Conservation (phyloP, 2,797 vertebrate species). For the Cryptoblepharus egeriae region DNA sequence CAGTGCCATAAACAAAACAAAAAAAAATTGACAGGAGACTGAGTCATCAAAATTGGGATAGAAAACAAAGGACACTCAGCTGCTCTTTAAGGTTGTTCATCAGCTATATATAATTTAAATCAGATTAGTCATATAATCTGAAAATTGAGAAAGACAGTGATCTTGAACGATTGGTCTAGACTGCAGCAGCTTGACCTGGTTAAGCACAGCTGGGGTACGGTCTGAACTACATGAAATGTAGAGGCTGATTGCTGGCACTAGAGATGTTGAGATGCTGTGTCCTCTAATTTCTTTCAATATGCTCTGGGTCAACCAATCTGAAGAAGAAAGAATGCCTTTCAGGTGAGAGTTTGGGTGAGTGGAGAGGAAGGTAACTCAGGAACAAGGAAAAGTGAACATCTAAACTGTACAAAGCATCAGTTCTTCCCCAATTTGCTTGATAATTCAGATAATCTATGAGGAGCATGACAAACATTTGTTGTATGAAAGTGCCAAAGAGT, state of each 20-base stretch:
- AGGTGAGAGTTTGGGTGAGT: background rate
- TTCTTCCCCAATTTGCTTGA: too few relatives aligned
- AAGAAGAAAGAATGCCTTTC: background rate
- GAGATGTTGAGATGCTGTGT: background rate
- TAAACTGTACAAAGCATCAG: too few relatives aligned
- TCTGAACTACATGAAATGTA: background rate
- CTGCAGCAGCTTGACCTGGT: conserved; percentile 6
- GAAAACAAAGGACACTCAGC: background rate
- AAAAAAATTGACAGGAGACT: background rate
- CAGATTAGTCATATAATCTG: background rate
- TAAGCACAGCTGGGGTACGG: background rate
- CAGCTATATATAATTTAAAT: too few relatives aligned
- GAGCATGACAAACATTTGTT: too few relatives aligned
- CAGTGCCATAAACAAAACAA: too few relatives aligned
- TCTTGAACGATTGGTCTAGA: background rate
- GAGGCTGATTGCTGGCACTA: background rate
- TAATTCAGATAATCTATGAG: too few relatives aligned
- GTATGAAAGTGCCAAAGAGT: too few relatives aligned
- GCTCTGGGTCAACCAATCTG: conserved; percentile 4
- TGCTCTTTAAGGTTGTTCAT: background rate
- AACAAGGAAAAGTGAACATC: too few relatives aligned
- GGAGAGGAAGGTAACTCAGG: too few relatives aligned
- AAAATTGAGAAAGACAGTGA: background rate
- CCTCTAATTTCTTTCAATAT: background rate
- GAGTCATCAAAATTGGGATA: background rate